Base-by-base conservation (phyloP, 2,113 vertebrate species). In the Melanerpes formicivorus region DNA sequence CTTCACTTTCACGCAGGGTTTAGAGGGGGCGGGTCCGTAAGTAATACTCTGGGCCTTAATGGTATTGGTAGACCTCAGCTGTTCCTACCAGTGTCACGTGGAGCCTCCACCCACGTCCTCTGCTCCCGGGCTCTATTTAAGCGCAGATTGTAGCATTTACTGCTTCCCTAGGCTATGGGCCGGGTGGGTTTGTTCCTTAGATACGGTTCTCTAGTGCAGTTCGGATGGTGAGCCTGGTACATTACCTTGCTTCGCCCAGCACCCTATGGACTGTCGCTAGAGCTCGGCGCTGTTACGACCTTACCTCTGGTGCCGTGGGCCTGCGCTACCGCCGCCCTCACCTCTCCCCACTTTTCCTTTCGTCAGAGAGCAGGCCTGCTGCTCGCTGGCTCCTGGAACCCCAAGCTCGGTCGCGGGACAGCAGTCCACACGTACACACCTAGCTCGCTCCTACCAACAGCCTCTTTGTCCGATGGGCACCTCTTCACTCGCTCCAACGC, bases 91-190 rank as follows among this genome's bases (percentile, higher is more conserved):
- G 6, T 27, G 14, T 4, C 73, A 69, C 60, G 55, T 9, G 12
- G 4, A 29, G 11, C 18, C 70, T 1, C 42, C n/a, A 2, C 27
- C 44, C 66, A 8, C 30, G 1, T 0, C 54, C 54, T 8, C 42
- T 1, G 10, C 30, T 55, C 42, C 10, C 30, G 7, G 10, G 14
- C 40, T 30, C 44, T 14, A 8, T 25, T 30, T 37, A 48, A 50
- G 13, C 37, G 1, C 50, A 3, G 44, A 17, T 6, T 0, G 27
- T 2, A 6, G 10, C 5, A 10, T 3, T n/a, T 0, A 0, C 4
- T 1, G 0, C 3, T 15, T 5, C 3, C 5, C 10, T 0, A 0
- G 1, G 5, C 18, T 5, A 1, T 11, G 0, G 2, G 3, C 2
- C 0, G 15, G 16, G 21, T 4, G 3, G n/a, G 15, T 4, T 4